phyloP scores from a whole-genome alignment of 2,888 invertebrate species.

The Drosophila monieri region DNA sequence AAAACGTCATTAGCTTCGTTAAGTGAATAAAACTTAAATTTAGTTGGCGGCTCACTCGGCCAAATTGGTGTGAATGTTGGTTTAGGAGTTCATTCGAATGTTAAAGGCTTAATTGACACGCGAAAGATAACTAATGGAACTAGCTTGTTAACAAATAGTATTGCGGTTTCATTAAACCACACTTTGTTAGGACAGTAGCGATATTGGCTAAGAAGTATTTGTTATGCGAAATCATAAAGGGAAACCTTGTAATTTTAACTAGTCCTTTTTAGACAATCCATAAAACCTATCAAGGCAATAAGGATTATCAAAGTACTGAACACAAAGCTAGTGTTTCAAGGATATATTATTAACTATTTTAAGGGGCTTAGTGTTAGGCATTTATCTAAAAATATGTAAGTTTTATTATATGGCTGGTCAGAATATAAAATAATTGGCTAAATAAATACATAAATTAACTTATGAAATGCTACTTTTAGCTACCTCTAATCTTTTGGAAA shows the following conservation, averaged over 20 bases:
- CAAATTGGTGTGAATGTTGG: slow-evolving; percentile 25
- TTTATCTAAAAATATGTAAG: too few species aligned
- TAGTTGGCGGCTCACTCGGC: slow-evolving; percentile 23
- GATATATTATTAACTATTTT: too few species aligned
- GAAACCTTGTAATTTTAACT: too few species aligned
- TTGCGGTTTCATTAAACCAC: background rate
- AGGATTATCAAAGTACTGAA: too few species aligned
- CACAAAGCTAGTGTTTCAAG: too few species aligned
- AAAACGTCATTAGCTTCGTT: slow-evolving; percentile 72
- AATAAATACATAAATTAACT: too few species aligned
- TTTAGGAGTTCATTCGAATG: slow-evolving; percentile 25
- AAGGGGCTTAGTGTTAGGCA: too few species aligned
- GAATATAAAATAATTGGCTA: too few species aligned
- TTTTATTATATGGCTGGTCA: too few species aligned
- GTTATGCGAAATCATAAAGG: background rate
- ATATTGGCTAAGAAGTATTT: background rate
- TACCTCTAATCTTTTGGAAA: too few species aligned
- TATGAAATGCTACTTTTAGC: background rate
- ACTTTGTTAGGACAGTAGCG: background rate
- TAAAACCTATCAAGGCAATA: too few species aligned
- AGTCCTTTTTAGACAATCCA: too few species aligned
- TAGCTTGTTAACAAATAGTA: slow-evolving; percentile 17
- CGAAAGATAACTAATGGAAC: slow-evolving; percentile 16
- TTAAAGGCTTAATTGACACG: slow-evolving; percentile 36
- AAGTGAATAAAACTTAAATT: slow-evolving; percentile 65